A percentile compares a stretch with the other conserved stretches of the same genome.
Conservation (phyloP, 2,888 invertebrate species). For the Oasisia sp. region DNA sequence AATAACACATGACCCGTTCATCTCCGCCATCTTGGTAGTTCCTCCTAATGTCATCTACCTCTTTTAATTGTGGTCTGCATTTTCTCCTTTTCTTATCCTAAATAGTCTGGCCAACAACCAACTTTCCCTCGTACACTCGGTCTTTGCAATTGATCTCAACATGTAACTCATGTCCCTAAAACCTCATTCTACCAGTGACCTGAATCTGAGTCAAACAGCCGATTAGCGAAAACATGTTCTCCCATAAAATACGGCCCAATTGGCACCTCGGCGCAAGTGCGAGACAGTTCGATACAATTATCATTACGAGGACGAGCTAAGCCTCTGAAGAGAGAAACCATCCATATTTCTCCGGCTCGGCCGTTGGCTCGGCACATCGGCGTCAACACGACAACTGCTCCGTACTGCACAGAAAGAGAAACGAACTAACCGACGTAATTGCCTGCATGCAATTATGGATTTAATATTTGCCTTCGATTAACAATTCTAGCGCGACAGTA, state of each 20-base stretch:
- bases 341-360: background rate
- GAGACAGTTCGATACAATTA: slow-evolving; percentile 1
- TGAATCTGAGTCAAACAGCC: background rate
- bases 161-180: background rate
- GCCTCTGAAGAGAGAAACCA: background rate
- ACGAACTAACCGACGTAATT: slow-evolving; percentile 3
- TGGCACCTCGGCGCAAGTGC: background rate
- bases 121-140: background rate
- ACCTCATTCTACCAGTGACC: background rate
- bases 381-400: background rate
- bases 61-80: too few relatives aligned
- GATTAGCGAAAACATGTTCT: background rate
- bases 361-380: background rate
- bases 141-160: background rate
- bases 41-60: too few relatives aligned
- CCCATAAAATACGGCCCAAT: background rate
- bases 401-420: background rate
- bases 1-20: too few relatives aligned
- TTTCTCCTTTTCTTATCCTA: too few relatives aligned
- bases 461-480: slow-evolving; percentile 9
- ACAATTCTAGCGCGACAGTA: background rate
- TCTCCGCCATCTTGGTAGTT: too few relatives aligned
- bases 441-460: slow-evolving; percentile 12
- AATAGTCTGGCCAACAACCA: too few relatives aligned
- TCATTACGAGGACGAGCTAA: background rate